Evolutionary conservation across 2,888 invertebrate genomes (phyloP).

Genomic region (Caenorhabditis uteleia): DNA sequence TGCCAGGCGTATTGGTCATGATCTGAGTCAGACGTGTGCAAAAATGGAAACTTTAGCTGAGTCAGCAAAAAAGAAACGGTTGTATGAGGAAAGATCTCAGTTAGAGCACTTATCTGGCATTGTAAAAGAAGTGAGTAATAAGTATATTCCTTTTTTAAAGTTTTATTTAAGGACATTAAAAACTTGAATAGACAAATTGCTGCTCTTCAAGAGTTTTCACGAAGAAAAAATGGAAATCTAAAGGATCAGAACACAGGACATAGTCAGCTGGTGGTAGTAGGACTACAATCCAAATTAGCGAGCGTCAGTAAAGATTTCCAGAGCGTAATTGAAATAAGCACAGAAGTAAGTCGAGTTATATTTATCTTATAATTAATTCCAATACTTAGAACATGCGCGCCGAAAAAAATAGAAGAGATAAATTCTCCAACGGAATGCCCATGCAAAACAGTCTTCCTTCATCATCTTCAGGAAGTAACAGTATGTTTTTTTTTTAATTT

Average conservation of each 20-base stretch:
- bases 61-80: slow-evolving; percentile 91
- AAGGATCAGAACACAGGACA: slow-evolving; percentile 40
- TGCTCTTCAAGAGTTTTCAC: slow-evolving; percentile 74
- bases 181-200: slow-evolving; percentile 95
- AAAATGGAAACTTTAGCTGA: slow-evolving; percentile 92
- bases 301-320: slow-evolving; percentile 97
- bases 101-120: slow-evolving; percentile 96
- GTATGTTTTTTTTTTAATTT: not conserved
- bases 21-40: slow-evolving; percentile 91
- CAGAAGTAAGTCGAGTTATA: slow-evolving; percentile 76
- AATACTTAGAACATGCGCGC: slow-evolving; percentile 83
- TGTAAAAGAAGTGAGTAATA: slow-evolving; percentile 83
- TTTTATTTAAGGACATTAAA: slow-evolving; percentile 79
- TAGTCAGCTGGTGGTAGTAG: slow-evolving; percentile 83
- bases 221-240: slow-evolving; percentile 26
- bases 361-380: not conserved
- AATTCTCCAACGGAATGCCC: slow-evolving; percentile 74
- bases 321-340: slow-evolving; percentile 93
- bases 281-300: slow-evolving; percentile 84
- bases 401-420: slow-evolving; percentile 89
- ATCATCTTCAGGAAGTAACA: slow-evolving; percentile 67
- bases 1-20: slow-evolving; percentile 85
- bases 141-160: slow-evolving; percentile 3
- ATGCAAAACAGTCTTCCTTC: slow-evolving; percentile 70
- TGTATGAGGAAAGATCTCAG: slow-evolving; percentile 96